Evolutionary conservation across 2,797 vertebrate genomes (phyloP).

Genomic region (Diplodus sargus): DNA sequence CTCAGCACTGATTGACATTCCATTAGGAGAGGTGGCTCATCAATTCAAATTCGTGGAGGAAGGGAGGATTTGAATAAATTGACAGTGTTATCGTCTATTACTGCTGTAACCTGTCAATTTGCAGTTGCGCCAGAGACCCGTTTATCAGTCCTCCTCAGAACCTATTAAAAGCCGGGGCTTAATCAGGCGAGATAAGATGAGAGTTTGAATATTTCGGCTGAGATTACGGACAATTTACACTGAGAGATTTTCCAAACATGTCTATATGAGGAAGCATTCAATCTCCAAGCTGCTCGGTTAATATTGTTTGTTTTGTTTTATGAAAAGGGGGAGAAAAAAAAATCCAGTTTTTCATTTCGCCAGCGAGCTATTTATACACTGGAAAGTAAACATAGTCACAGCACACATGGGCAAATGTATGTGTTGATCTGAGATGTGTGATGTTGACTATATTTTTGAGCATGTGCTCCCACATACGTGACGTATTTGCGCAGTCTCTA

Average conservation of each 20-base stretch:
- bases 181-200: slow-evolving; percentile 77
- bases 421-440: slow-evolving; percentile 61
- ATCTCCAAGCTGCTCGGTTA: slow-evolving; percentile 34
- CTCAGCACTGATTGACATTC: slow-evolving; percentile 85
- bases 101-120: slow-evolving; percentile 83
- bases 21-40: slow-evolving; percentile 83
- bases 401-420: slow-evolving; percentile 43
- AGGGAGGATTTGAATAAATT: slow-evolving; percentile 87
- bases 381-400: slow-evolving; percentile 45
- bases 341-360: slow-evolving; percentile 30
- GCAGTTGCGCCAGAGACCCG: slow-evolving; percentile 77
- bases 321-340: slow-evolving; percentile 30
- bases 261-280: slow-evolving; percentile 23
- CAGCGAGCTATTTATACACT: slow-evolving; percentile 59
- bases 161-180: slow-evolving; percentile 74
- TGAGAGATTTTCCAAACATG: slow-evolving; percentile 47
- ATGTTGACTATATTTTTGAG: slow-evolving; percentile 46
- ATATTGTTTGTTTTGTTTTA: slow-evolving; percentile 59
- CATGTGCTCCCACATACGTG: slow-evolving; percentile 41
- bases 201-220: slow-evolving; percentile 70
- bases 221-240: slow-evolving; percentile 72
- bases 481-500: slow-evolving; percentile 67
- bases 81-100: slow-evolving; percentile 83
- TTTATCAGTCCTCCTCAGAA: slow-evolving; percentile 80
- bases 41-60: slow-evolving; percentile 83